A percentile compares a stretch with the other conserved stretches of the same genome.
phyloP scores from a whole-genome alignment of 2,888 invertebrate species.

The Hedya salicella region DNA sequence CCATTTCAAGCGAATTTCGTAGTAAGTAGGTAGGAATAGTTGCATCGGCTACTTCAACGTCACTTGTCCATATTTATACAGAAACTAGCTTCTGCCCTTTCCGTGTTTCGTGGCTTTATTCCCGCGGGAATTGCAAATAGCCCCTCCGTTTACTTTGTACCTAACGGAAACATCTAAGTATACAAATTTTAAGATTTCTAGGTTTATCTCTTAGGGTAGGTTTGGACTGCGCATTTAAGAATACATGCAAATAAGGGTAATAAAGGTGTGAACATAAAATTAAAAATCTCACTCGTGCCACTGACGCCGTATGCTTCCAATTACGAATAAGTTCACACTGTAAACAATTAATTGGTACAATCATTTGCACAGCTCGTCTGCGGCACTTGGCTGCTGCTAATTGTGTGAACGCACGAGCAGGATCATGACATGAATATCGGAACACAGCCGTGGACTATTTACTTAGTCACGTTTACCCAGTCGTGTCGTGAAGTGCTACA shows the following conservation, averaged over 20 bases:
- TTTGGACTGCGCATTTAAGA: too few relatives aligned
- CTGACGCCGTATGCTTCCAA: constrained; percentile 34
- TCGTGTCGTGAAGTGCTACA: constrained; percentile 42
- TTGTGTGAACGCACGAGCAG: constrained; percentile 51
- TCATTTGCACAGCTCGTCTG: constrained; percentile 50
- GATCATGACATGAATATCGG: constrained; percentile 49
- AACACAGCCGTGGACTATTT: constrained; percentile 47
- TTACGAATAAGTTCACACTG: constrained; percentile 42
- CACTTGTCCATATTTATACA: too few relatives aligned
- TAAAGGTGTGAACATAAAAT: not conserved
- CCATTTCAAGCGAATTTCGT: too few relatives aligned
- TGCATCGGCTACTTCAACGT: too few relatives aligned
- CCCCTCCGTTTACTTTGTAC: too few relatives aligned
- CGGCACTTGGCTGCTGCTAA: constrained; percentile 50
- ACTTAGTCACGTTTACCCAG: constrained; percentile 49
- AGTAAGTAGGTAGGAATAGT: too few relatives aligned
- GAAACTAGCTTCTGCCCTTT: too few relatives aligned
- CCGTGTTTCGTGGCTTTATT: too few relatives aligned
- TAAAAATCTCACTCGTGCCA: constrained; percentile 22
- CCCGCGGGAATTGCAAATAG: too few relatives aligned
- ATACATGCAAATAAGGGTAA: not conserved
- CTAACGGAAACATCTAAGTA: too few relatives aligned
- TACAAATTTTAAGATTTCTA: too few relatives aligned
- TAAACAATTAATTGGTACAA: constrained; percentile 52
- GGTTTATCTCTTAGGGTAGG: too few relatives aligned